phyloP scores from a whole-genome alignment of 2,888 invertebrate genomes.

The Tricholauxania praeusta region DNA sequence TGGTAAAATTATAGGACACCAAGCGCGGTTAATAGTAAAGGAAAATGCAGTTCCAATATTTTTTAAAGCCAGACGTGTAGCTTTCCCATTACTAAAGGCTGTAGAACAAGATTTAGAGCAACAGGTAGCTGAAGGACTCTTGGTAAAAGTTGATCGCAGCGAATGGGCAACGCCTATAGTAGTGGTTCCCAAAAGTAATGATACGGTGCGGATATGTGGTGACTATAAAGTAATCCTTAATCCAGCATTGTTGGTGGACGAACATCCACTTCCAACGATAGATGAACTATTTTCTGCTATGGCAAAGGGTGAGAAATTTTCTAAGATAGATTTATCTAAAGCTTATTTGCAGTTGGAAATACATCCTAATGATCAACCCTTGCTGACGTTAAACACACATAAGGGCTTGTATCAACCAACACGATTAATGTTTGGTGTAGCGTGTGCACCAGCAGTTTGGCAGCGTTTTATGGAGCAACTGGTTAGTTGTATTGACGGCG shows the following conservation, averaged over 20 bases:
- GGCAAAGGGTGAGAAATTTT: conserved; percentile 48
- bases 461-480: no score
- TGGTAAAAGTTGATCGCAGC: conserved; percentile 48
- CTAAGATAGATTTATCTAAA: conserved; percentile 55
- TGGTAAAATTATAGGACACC: conserved; percentile 32
- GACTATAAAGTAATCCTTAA: conserved; percentile 53
- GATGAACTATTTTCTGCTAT: conserved; percentile 51
- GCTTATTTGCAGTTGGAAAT: conserved; percentile 62
- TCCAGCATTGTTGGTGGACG: conserved; percentile 48
- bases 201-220: conserved; percentile 49
- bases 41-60: no score
- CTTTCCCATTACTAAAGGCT: conserved; percentile 47
- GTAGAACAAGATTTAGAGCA: conserved; percentile 45
- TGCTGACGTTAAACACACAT: conserved; percentile 59
- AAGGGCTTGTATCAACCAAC: no score
- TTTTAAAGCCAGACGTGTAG: no score
- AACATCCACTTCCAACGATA: conserved; percentile 52
- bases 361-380: conserved; percentile 53
- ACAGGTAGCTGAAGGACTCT: conserved; percentile 40
- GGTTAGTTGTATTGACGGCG: no score
- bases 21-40: conserved; percentile 46
- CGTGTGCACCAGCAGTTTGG: no score
- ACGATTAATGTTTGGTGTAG: no score
- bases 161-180: conserved; percentile 59
- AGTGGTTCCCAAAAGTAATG: conserved; percentile 52